Percentiles rank a stretch among this genome's conserved stretches.
Evolutionary conservation across 1,140 invertebrate species (phyloP).

Genomic region (Nasonia giraulti): DNA sequence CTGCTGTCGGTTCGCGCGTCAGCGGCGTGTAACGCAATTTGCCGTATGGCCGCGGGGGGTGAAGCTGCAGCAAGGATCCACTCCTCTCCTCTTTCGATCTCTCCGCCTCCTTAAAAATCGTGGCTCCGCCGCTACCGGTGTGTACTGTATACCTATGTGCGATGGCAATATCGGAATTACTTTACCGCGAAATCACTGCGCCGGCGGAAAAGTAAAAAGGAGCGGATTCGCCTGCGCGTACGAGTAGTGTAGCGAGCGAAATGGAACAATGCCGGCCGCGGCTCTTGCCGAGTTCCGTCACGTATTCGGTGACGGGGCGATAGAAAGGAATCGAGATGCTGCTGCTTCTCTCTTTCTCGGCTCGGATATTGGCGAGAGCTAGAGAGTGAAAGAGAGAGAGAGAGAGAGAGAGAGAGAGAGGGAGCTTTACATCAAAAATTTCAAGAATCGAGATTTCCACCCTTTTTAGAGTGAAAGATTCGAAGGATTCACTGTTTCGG

Average conservation of each 20-base stretch:
- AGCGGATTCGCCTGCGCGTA: neutral
- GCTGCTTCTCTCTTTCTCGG: constrained; percentile 33
- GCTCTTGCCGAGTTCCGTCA: constrained; percentile 57
- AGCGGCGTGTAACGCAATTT: neutral
- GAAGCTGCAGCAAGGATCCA: neutral
- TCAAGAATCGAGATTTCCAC: no score
- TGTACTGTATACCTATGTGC: neutral
- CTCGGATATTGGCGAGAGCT: constrained; percentile 56
- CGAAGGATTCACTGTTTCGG: no score
- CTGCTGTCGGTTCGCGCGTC: neutral
- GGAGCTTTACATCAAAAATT: neutral
- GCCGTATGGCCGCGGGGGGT: neutral
- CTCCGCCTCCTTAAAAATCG: constrained; percentile 39
- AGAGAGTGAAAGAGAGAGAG: neutral
- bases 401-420: neutral
- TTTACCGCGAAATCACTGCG: constrained; percentile 38
- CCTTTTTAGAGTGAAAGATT: no score
- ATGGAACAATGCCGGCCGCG: constrained; percentile 47
- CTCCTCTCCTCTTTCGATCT: constrained; percentile 18
- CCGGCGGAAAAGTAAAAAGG: neutral
- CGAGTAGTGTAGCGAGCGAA: constrained; percentile 36
- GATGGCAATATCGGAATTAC: constrained; percentile 47
- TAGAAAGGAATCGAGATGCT: constrained; percentile 56
- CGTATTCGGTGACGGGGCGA: constrained; percentile 57
- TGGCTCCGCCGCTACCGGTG: neutral